phyloP scores from a whole-genome alignment of 2,888 invertebrate species.

The Xestia xanthographa region DNA sequence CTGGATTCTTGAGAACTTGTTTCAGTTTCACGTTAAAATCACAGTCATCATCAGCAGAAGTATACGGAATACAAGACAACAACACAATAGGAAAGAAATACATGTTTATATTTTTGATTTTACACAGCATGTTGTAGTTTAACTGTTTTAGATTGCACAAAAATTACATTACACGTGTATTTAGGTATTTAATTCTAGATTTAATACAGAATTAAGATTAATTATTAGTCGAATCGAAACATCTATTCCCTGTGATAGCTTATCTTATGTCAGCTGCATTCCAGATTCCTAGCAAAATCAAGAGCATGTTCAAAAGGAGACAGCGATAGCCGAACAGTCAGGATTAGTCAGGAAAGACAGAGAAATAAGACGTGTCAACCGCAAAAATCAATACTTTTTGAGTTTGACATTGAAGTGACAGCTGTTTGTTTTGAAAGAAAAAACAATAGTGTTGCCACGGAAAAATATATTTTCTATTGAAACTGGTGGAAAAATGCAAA shows the following conservation, averaged over 20 bases:
- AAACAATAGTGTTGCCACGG: neutral
- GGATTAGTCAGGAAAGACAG: constrained; percentile 1
- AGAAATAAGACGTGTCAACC: neutral
- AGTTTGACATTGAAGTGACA: constrained; percentile 28
- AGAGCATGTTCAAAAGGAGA: neutral
- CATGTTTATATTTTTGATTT: neutral
- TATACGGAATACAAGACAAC: constrained; percentile 56
- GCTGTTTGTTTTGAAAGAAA: neutral
- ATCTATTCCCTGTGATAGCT: no score
- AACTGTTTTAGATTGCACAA: neutral
- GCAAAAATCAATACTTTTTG: constrained; percentile 29
- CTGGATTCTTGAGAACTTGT: constrained; percentile 79
- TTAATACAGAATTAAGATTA: constrained; percentile 10
- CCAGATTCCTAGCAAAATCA: neutral
- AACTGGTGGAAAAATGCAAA: neutral
- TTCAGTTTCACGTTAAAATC: constrained; percentile 77
- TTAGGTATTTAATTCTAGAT: neutral
- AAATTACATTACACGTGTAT: neutral
- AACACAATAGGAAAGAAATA: constrained; percentile 23
- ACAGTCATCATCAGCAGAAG: constrained; percentile 72
- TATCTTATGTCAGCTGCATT: constrained; percentile 6
- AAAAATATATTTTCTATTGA: neutral
- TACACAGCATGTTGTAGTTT: neutral
- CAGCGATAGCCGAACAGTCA: neutral
- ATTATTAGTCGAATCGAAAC: constrained; percentile 6